A percentile compares a stretch with the other conserved stretches of the same genome.
These are phyloP conservation scores for Drosophila fulvimacula DNA, from an alignment of 2,888 invertebrate species.

Conservation along the genomic window DNA sequence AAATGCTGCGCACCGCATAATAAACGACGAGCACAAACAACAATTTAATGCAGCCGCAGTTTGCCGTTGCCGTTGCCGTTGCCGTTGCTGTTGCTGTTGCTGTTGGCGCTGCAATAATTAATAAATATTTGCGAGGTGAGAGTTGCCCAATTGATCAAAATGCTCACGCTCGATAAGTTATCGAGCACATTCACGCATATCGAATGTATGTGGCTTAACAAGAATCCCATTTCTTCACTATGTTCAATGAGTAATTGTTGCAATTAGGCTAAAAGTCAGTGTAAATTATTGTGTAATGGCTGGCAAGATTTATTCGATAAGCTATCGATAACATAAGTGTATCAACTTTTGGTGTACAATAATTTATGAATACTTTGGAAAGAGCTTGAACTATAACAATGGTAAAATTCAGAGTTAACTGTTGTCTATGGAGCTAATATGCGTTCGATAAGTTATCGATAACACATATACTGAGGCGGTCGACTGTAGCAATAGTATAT, in stretches of 20 bases:
- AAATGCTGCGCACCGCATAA: slow-evolving; percentile 70
- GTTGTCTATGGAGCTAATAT: background rate
- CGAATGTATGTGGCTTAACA: slow-evolving; percentile 5
- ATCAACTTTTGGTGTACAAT: too few relatives aligned
- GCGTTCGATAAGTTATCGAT: slow-evolving; percentile 16
- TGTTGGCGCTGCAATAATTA: slow-evolving; percentile 62
- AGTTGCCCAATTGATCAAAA: slow-evolving; percentile 53
- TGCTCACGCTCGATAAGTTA: slow-evolving; percentile 52
- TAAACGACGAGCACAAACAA: slow-evolving; percentile 58
- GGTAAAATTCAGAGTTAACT: background rate
- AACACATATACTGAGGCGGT: background rate
- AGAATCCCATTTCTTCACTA: slow-evolving; percentile 12
- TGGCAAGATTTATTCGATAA: background rate
- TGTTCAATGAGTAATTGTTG: background rate
- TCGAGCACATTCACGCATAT: slow-evolving; percentile 29
- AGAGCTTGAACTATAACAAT: background rate
- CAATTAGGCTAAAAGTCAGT: background rate
- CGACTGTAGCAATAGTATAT: too few relatives aligned
- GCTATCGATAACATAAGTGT: background rate
- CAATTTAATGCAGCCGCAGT: slow-evolving; percentile 46
- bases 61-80: slow-evolving; percentile 16
- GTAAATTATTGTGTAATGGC: background rate
- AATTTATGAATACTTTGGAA: background rate
- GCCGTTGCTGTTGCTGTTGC: slow-evolving; percentile 18
- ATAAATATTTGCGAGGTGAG: slow-evolving; percentile 61